Evolutionary conservation across 2,797 vertebrate species (phyloP).

Genomic region (Trichosurus vulpecula): DNA sequence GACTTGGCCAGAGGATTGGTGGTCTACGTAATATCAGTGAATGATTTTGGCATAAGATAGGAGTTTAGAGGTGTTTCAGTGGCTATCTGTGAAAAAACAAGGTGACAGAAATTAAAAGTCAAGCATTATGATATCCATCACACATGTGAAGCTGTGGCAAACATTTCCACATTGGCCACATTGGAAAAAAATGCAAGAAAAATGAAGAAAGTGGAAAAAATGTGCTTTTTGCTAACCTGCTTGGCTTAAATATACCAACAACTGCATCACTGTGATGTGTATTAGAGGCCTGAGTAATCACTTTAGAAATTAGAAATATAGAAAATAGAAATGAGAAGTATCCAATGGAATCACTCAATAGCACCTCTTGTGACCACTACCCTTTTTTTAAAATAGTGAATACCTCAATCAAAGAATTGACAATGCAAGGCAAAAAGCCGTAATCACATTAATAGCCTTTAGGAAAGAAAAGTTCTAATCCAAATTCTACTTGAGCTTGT

Average conservation of each 20-base stretch:
- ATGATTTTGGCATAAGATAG: neutral
- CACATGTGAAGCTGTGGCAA: neutral
- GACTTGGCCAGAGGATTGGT: neutral
- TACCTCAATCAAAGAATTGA: constrained; percentile 4
- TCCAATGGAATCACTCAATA: neutral
- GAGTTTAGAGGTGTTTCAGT: neutral
- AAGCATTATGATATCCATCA: neutral
- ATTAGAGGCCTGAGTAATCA: neutral
- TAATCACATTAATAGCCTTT: neutral
- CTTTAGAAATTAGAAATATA: too few relatives aligned
- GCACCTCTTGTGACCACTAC: neutral
- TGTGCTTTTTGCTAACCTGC: neutral
- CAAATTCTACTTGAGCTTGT: neutral
- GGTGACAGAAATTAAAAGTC: neutral
- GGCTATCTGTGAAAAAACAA: neutral
- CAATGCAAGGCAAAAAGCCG: neutral
- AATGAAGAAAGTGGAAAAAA: neutral
- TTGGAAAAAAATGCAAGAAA: neutral
- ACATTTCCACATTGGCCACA: neutral
- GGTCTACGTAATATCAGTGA: neutral
- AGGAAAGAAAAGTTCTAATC: neutral
- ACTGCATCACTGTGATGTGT: neutral
- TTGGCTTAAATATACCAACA: neutral
- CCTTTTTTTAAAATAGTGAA: neutral
- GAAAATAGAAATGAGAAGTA: too few relatives aligned